Evolutionary conservation across 2,797 vertebrate species (phyloP), one percentile per base, ranked within the genome.

Genomic region (Staurois parvus): DNA sequence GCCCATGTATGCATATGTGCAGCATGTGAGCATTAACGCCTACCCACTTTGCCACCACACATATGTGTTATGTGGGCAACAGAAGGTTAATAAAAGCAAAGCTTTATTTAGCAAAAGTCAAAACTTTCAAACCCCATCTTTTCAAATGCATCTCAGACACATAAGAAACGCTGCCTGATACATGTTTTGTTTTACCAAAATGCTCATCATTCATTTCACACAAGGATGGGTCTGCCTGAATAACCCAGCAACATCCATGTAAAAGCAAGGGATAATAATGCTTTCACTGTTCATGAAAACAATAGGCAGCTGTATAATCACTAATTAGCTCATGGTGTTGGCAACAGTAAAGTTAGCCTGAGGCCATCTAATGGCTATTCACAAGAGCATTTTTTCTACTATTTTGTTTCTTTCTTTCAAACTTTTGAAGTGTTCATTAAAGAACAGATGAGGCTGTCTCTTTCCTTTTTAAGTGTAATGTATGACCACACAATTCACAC

Each of bases 241-340:
- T 59, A 59, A n/a, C 21, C 52, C 21, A 6, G 52, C 19, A 59
- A 59, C 21, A 59, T 59, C 21, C 21, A 59, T 59, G 52, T 59
- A n/a, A 59, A 59, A 59, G 52, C 48, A 19, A 52, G 0, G 52
- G 6, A 21, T 28, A 15, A 66, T 66, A 66, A 66, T 66, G 64
- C 64, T 66, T 66, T 66, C 64, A 66, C 64, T 66, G 64, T 66
- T 66, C 64, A 12, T 4, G 26, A 28, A 66, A 28, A 66, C 26
- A 66, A 66, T 66, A 66, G 26, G 64, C 64, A 66, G 64, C 64
- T 66, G 28, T 66, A 29, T 66, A 66, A 66, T 66, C 11, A 66
- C 64, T 66, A 66, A 66, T 66, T 66, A 66, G 64, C 64, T 66
- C 64, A 66, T 28, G 64, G 64, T 66, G 64, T 66, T 66, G 15